Evolutionary conservation across 1,140 invertebrate species (phyloP), one percentile per base, ranked within the genome.

Genomic region (Archivesica marissinica): DNA sequence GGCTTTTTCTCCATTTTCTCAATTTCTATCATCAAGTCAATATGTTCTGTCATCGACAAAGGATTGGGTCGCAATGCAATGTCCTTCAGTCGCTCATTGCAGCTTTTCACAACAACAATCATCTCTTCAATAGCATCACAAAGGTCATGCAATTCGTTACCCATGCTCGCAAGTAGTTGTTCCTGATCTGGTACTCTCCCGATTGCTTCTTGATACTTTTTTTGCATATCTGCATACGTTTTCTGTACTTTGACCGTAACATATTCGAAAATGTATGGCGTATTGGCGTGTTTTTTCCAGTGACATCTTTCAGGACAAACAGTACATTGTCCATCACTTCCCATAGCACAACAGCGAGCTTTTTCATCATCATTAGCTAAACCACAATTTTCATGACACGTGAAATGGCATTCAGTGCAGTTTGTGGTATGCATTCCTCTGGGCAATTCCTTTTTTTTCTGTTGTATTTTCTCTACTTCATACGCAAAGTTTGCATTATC

Each of bases 401-500:
- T 88, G 7, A 47, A 6, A 38, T 88, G 68, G 41, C 86, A 88
- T 39, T 25, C 23, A 17, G 61, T 17, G 30, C 86, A 88, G 30
- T 88, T 88, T 76, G 86, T 88, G 0, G 86, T 75, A 61, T 76
- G 72, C 28, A 33, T 7, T n/a, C 86, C 86, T 20, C 13, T 0
- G 3, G 59, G 39, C 30, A 88, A 41, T 30, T 41, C 39, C 20
- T 52, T 64, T n/a, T 76, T 20, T n/a, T 2, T 81, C 38, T 76
- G 75, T 30, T 79, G 38, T 15, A 39, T 72, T 56, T 77, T 59
- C 23, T 20, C n/a, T 17, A 81, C 74, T 30, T 20, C 23, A 38
- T 86, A 80, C 25, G 3, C 30, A 41, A 86, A 86, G 30, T 88
- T 54, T n/a, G 59, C 72, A 70, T 88, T 88, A 17, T n/a, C 84